Evolutionary conservation across 2,888 invertebrate genomes (phyloP).

Genomic region (Lathronympha strigana): DNA sequence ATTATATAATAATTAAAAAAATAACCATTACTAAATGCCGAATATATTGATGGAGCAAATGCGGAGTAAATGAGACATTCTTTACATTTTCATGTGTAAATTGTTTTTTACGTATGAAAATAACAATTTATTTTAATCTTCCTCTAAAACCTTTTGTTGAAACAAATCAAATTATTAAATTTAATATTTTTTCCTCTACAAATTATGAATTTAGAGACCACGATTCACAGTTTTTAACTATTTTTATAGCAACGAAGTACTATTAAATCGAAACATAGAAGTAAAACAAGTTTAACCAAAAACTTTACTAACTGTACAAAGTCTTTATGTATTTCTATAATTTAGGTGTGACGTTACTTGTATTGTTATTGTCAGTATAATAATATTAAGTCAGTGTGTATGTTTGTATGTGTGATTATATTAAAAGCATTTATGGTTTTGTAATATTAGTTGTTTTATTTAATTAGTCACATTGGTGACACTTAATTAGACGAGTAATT

Average conservation of each 20-base stretch:
- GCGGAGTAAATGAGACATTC: conserved; percentile 37
- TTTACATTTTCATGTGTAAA: conserved; percentile 66
- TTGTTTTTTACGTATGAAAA: conserved; percentile 60
- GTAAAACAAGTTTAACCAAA: no score
- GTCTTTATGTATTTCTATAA: conserved; percentile 33
- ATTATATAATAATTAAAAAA: conserved; percentile 25
- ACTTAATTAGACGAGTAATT: no score
- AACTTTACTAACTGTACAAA: conserved; percentile 46
- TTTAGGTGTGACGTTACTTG: conserved; percentile 50
- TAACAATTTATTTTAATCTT: conserved; percentile 34
- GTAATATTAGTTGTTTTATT: conserved; percentile 43
- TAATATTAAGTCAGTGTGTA: conserved; percentile 69
- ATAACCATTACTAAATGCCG: conserved; percentile 24
- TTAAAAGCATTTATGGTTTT: conserved; percentile 50
- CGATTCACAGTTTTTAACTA: no score
- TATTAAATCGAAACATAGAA: no score
- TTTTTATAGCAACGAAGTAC: no score
- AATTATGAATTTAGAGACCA: no score
- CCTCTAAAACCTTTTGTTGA: no score
- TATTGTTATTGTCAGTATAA: conserved; percentile 73
- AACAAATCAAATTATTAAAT: not conserved
- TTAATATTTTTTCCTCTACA: no score
- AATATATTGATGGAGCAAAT: conserved; percentile 21
- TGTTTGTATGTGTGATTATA: conserved; percentile 62
- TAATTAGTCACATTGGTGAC: not conserved